Percentiles rank a stretch among this genome's conserved stretches.
Evolutionary conservation across 2,888 invertebrate species (phyloP).

Genomic region (Leptothorax acervorum): DNA sequence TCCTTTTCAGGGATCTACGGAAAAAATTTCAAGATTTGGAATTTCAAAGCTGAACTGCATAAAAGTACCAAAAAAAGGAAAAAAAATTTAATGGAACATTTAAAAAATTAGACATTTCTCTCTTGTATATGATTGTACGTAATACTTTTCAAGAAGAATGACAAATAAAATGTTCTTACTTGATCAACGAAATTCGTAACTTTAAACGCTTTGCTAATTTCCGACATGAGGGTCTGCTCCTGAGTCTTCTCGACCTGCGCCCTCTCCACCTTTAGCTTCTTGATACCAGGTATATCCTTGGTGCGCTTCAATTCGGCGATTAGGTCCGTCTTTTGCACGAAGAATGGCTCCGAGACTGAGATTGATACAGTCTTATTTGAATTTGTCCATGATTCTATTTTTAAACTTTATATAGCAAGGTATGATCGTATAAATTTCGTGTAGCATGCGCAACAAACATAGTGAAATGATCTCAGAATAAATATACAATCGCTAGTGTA

Average conservation of each 20-base stretch:
- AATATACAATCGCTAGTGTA: background rate
- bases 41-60: background rate
- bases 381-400: background rate
- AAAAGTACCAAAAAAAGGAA: background rate
- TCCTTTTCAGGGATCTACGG: constrained; percentile 94
- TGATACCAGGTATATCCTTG: constrained; percentile 97
- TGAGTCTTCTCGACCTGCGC: constrained; percentile 93
- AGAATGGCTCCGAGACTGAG: constrained; percentile 89
- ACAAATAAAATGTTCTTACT: constrained; percentile 87
- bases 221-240: constrained; percentile 94
- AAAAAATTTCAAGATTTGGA: background rate
- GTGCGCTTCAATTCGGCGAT: constrained; percentile 97
- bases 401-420: background rate
- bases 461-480: background rate
- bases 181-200: constrained; percentile 96
- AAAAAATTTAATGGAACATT: background rate
- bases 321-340: constrained; percentile 93
- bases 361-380: background rate
- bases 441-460: background rate
- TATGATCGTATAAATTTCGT: constrained; percentile 3
- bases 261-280: constrained; percentile 96
- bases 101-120: background rate
- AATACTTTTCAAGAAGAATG: background rate
- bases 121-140: background rate
- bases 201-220: constrained; percentile 94